A percentile compares a stretch with the other conserved stretches of the same genome.
phyloP scores from a whole-genome alignment of 2,113 vertebrate genomes.

The Archilochus colubris region DNA sequence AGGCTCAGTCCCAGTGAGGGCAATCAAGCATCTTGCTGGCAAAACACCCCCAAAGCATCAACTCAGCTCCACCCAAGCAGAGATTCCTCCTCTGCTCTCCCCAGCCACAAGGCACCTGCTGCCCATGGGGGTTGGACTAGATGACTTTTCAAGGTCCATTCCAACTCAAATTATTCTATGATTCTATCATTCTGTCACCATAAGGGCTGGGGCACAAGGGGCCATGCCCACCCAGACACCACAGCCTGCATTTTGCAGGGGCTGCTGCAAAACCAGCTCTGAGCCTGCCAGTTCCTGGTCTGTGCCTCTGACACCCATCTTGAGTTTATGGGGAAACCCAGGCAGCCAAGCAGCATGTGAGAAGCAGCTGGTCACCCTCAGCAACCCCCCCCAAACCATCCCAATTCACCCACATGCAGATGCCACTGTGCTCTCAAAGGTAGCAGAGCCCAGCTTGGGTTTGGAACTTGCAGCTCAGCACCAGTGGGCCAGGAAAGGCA shows the following conservation, averaged over 20 bases:
- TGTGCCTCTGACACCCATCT: not conserved
- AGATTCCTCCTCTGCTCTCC: not conserved
- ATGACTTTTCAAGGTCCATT: too few species aligned
- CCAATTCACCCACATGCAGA: not conserved
- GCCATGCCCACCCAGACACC: fast-evolving
- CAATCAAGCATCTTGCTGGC: not conserved
- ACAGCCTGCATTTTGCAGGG: not conserved
- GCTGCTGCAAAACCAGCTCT: not conserved
- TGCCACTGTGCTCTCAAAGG: fast-evolving
- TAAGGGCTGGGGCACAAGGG: too few species aligned
- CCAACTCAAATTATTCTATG: too few species aligned
- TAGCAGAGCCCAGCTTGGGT: not conserved
- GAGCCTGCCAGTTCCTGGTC: not conserved
- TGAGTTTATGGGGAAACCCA: fast-evolving
- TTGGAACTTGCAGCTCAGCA: not conserved
- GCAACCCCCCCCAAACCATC: too few species aligned
- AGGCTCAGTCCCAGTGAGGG: not conserved
- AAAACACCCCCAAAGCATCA: not conserved
- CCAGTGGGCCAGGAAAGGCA: not conserved
- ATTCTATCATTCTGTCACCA: too few species aligned
- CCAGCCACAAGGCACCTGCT: fast-evolving
- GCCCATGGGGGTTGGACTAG: not conserved
- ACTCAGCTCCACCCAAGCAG: fast-evolving
- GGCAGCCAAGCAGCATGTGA: not conserved
- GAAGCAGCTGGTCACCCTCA: fast-evolving